A percentile compares a stretch with the other conserved stretches of the same genome.
Conservation (phyloP, 2,888 invertebrate species). For the Macaria liturata region DNA sequence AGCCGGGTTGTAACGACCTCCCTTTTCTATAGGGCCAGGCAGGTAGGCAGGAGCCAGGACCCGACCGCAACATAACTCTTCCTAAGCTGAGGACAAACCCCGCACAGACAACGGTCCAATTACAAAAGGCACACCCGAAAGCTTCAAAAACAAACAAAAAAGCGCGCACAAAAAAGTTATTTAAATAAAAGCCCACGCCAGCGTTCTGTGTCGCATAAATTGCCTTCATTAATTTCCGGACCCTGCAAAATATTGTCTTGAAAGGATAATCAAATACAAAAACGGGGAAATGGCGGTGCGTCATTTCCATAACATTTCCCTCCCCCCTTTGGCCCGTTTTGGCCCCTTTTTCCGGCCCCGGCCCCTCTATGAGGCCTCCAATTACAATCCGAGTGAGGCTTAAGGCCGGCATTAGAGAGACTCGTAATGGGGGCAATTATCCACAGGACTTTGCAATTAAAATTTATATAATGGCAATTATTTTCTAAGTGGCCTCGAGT, state of each 20-base stretch:
- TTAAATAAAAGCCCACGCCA: constrained; percentile 77
- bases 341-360: constrained; percentile 71
- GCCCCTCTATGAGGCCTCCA: constrained; percentile 79
- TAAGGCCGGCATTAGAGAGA: constrained; percentile 73
- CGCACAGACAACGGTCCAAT: constrained; percentile 66
- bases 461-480: constrained; percentile 46
- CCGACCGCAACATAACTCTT: constrained; percentile 71
- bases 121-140: constrained; percentile 75
- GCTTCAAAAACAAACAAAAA: constrained; percentile 53
- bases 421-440: constrained; percentile 59
- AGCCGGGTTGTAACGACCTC: constrained; percentile 13
- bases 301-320: constrained; percentile 81
- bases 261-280: constrained; percentile 84
- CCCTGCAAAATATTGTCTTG: constrained; percentile 83
- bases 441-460: constrained; percentile 44
- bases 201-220: constrained; percentile 80
- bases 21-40: not conserved
- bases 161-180: constrained; percentile 62
- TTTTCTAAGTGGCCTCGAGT: constrained; percentile 39
- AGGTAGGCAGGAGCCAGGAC: constrained; percentile 3
- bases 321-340: constrained; percentile 46
- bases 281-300: constrained; percentile 82
- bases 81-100: constrained; percentile 59
- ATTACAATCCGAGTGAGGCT: constrained; percentile 76
- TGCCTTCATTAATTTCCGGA: constrained; percentile 82